Evolutionary conservation across 2,888 invertebrate species (phyloP).

Genomic region (Rotaria sp.): DNA sequence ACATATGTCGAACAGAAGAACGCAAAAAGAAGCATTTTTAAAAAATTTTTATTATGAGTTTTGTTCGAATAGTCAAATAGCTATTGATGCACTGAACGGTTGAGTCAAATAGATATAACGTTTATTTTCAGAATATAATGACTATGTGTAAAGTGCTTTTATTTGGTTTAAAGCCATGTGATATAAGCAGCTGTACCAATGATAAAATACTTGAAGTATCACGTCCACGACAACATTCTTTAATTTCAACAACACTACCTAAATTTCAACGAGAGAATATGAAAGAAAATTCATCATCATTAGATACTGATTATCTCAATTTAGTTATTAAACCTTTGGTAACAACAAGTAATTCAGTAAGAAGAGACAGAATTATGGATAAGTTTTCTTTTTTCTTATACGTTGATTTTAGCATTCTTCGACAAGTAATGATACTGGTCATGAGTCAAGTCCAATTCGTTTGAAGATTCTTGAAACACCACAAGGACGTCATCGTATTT

Average conservation of each 20-base stretch:
- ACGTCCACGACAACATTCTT: neutral
- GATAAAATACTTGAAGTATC: neutral
- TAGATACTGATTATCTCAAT: neutral
- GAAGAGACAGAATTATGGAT: neutral
- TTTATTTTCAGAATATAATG: neutral
- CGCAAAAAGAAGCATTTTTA: neutral
- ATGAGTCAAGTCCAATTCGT: constrained; percentile 7
- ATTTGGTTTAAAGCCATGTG: constrained; percentile 11
- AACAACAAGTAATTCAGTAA: neutral
- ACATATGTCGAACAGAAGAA: neutral
- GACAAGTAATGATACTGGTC: neutral
- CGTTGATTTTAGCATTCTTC: neutral
- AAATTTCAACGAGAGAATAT: neutral
- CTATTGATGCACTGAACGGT: neutral
- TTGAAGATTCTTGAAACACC: neutral
- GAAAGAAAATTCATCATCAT: neutral
- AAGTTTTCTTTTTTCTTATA: too few relatives aligned
- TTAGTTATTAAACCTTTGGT: neutral
- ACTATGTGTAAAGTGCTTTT: neutral
- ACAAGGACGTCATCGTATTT: neutral
- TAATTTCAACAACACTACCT: neutral
- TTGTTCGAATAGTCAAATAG: neutral
- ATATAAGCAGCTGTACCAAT: neutral
- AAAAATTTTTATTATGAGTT: neutral
- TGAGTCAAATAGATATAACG: neutral